These are phyloP conservation scores for Notarius quadriscutis DNA, from an alignment of 2,113 vertebrate species.

Conservation along the genomic window DNA sequence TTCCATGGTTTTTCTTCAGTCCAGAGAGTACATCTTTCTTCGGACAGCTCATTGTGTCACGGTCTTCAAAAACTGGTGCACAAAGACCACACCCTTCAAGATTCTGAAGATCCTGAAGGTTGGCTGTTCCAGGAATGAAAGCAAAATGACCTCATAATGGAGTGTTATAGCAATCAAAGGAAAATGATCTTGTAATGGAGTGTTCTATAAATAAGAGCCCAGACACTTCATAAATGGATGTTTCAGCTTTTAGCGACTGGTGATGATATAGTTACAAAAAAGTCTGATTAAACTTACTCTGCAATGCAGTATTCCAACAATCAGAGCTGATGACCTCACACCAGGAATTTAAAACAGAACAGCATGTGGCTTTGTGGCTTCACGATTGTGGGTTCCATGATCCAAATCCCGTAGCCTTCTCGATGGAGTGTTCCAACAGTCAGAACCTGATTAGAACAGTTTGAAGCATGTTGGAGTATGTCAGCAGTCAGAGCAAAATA, in stretches of 20 bases:
- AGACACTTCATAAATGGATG: background rate
- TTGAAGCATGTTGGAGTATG: background rate
- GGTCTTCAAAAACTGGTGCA: background rate
- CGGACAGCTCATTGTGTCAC: background rate
- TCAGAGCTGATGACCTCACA: background rate
- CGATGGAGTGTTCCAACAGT: background rate
- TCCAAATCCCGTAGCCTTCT: background rate
- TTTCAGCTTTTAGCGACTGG: background rate
- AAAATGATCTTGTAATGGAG: background rate
- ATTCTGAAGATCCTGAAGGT: background rate
- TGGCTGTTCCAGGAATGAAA: too few species aligned
- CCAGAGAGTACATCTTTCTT: background rate
- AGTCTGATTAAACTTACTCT: background rate
- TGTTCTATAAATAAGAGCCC: background rate
- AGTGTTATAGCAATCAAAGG: background rate
- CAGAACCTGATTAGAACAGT: background rate
- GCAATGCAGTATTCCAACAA: background rate
- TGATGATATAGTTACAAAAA: background rate
- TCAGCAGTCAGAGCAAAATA: background rate
- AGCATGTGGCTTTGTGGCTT: background rate
- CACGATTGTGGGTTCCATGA: background rate
- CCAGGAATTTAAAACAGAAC: background rate
- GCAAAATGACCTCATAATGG: background rate
- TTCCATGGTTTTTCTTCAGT: too few species aligned
- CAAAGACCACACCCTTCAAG: background rate